Evolutionary conservation across 2,113 vertebrate genomes (phyloP).

Genomic region (Ammodytes dubius): DNA sequence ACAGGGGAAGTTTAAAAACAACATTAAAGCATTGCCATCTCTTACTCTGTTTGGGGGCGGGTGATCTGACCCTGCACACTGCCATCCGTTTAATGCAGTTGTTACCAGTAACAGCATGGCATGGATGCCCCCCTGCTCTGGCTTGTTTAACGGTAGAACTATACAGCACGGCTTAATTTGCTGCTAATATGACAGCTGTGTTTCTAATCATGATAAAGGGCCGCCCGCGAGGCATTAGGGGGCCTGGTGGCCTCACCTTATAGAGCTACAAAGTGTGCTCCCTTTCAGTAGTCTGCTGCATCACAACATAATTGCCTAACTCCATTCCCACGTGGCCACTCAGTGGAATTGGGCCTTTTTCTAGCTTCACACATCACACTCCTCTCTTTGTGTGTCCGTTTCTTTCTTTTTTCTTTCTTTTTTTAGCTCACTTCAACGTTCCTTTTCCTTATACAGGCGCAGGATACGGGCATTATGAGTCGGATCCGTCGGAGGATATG

Average conservation of each 20-base stretch:
- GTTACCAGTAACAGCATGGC: conserved; percentile 37
- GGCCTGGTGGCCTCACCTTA: conserved; percentile 54
- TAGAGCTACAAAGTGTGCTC: conserved; percentile 52
- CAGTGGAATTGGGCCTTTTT: conserved; percentile 68
- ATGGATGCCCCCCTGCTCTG: conserved; percentile 40
- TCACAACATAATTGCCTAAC: conserved; percentile 66
- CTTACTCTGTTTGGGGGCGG: conserved; percentile 15
- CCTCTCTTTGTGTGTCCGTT: conserved; percentile 19
- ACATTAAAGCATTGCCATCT: conserved; percentile 22
- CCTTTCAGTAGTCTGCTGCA: conserved; percentile 53
- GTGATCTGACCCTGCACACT: conserved; percentile 39
- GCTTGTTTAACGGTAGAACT: conserved; percentile 48
- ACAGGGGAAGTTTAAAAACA: conserved; percentile 18
- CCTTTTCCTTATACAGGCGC: conserved; percentile 13
- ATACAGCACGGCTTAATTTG: conserved; percentile 48
- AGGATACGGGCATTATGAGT: conserved; percentile 63
- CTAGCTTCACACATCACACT: conserved; percentile 43
- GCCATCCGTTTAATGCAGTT: conserved; percentile 41
- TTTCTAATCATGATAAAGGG: conserved; percentile 74
- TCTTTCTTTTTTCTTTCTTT: not conserved
- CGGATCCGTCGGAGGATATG: conserved; percentile 61
- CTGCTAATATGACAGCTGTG: conserved; percentile 74
- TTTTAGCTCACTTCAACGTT: conserved; percentile 18
- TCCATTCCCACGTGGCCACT: conserved; percentile 67
- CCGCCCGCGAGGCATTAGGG: conserved; percentile 36